Percentiles rank a stretch among this genome's conserved stretches.
phyloP scores from a whole-genome alignment of 2,797 vertebrate genomes.

The Masticophis lateralis region DNA sequence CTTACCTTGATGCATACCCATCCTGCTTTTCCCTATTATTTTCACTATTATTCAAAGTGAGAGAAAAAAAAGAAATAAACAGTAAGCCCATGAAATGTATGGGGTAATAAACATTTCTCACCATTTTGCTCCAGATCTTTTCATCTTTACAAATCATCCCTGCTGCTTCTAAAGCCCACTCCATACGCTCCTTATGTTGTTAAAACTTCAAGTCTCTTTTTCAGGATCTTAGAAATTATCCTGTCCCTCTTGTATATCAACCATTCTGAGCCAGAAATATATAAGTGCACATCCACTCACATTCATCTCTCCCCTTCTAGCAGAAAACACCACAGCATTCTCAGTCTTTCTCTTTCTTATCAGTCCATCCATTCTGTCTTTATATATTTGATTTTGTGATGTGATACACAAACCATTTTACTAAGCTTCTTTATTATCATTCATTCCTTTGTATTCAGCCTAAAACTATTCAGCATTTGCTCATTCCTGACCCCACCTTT shows the following conservation, averaged over 20 bases:
- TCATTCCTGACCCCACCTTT: neutral
- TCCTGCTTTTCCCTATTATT: neutral
- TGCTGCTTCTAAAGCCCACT: neutral
- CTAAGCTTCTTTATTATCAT: neutral
- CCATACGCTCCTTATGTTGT: neutral
- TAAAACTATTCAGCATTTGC: neutral
- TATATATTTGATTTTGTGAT: neutral
- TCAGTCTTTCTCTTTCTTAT: neutral
- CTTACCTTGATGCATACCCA: neutral
- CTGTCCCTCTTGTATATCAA: neutral
- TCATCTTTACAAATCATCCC: neutral
- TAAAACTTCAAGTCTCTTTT: neutral
- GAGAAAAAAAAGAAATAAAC: neutral
- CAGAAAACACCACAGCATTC: neutral
- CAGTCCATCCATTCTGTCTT: neutral
- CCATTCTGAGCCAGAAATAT: neutral
- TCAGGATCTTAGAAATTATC: neutral
- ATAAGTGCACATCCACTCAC: neutral
- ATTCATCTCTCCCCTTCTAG: neutral
- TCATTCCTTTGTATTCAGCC: neutral
- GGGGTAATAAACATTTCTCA: neutral
- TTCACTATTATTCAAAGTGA: neutral
- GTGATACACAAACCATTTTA: neutral
- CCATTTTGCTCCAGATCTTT: neutral
- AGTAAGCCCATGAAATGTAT: neutral